Conservation (phyloP, 1,140 invertebrate genomes). For the Drosophila santomea region DNA sequence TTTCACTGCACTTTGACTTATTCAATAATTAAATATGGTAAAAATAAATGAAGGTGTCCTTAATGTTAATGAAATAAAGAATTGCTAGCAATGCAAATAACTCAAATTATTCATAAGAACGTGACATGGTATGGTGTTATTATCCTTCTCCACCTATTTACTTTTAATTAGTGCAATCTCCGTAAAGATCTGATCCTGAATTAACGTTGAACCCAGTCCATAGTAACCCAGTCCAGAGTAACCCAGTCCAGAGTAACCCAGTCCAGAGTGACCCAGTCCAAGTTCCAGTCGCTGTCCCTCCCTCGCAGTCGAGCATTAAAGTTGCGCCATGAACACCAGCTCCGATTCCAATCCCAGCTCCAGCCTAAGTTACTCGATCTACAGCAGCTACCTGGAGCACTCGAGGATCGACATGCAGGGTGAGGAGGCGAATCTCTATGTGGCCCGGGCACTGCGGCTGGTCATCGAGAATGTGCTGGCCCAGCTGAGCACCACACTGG, state of each 20-base stretch:
- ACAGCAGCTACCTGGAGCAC: slow-evolving; percentile 44
- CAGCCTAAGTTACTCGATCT: slow-evolving; percentile 11
- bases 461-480: slow-evolving; percentile 62
- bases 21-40: not conserved
- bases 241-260: slow-evolving; percentile 2
- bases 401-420: slow-evolving; percentile 55
- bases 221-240: not conserved
- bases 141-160: slow-evolving; percentile 1
- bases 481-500: slow-evolving; percentile 55
- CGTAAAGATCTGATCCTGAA: not conserved
- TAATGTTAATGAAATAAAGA: no score
- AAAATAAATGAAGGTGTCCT: no score
- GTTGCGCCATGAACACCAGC: slow-evolving; percentile 24
- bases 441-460: slow-evolving; percentile 45
- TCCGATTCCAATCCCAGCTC: not conserved
- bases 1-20: no score
- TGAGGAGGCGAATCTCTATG: slow-evolving; percentile 54
- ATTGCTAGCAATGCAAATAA: no score
- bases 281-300: not conserved
- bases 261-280: slow-evolving; percentile 5
- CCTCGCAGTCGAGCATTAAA: slow-evolving; percentile 1
- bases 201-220: not conserved
- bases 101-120: no score
- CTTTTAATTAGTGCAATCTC: slow-evolving; percentile 40
- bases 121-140: not conserved